Percentiles rank a stretch among this genome's conserved stretches.
Conservation (phyloP, 1,140 invertebrate species). For the Stegodyphus dumicola region DNA sequence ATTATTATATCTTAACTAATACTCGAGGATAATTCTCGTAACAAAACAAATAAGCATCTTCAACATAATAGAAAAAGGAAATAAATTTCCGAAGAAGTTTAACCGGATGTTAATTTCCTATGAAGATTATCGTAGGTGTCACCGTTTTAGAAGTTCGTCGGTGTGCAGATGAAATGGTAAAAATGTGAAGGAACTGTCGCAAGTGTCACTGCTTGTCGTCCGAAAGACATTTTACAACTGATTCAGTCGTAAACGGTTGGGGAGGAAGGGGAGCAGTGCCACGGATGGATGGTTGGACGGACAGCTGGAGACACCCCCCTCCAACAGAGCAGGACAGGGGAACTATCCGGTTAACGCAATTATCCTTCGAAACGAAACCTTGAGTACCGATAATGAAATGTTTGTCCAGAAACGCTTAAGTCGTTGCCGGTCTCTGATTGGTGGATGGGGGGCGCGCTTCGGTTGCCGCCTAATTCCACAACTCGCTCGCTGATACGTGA, state of each 20-base stretch:
- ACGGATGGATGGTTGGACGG: slow-evolving; percentile 5
- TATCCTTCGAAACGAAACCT: slow-evolving; percentile 44
- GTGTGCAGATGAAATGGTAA: neutral
- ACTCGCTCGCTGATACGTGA: slow-evolving; percentile 61
- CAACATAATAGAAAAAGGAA: too few species aligned
- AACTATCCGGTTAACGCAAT: slow-evolving; percentile 61
- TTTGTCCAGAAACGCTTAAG: slow-evolving; percentile 61
- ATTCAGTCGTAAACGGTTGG: slow-evolving; percentile 5
- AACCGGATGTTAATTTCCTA: too few species aligned
- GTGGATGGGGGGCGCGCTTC: slow-evolving; percentile 45
- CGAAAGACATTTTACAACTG: slow-evolving; percentile 45
- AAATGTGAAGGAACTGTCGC: neutral
- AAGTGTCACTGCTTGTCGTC: neutral
- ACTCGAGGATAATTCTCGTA: too few species aligned
- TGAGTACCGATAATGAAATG: slow-evolving; percentile 59
- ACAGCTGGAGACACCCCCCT: slow-evolving; percentile 36
- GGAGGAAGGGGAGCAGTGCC: neutral
- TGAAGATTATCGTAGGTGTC: too few species aligned
- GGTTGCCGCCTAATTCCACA: slow-evolving; percentile 58
- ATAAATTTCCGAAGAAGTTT: too few species aligned
- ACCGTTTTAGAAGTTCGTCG: too few species aligned
- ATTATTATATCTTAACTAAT: too few species aligned
- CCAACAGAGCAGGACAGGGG: slow-evolving; percentile 14
- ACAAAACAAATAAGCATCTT: too few species aligned
- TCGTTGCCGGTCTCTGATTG: slow-evolving; percentile 58